phyloP scores from a whole-genome alignment of 2,797 vertebrate genomes.

The Gadopsis bispinosus region DNA sequence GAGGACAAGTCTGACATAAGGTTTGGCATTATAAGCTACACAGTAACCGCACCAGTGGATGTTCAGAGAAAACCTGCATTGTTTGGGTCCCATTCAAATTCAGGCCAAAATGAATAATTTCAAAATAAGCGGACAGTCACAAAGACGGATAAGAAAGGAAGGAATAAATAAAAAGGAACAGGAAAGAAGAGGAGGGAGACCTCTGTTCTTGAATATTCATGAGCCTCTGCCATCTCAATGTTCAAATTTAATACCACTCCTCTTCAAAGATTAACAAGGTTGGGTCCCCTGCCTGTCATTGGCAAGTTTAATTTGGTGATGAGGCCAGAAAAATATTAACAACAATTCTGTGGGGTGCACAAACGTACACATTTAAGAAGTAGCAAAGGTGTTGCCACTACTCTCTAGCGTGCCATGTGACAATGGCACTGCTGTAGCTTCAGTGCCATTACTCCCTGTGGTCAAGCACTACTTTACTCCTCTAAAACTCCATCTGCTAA shows the following conservation, averaged over 20 bases:
- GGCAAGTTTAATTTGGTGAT: constrained; percentile 2
- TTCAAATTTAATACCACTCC: constrained; percentile 72
- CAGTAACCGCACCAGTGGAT: not conserved
- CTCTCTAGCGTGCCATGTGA: not conserved
- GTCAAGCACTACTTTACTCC: constrained; percentile 24
- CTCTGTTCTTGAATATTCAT: constrained; percentile 59
- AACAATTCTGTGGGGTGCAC: not conserved
- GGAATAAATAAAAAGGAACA: not conserved
- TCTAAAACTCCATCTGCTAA: constrained; percentile 23
- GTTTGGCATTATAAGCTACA: constrained; percentile 34
- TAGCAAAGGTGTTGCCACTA: not conserved
- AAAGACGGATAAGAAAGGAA: constrained; percentile 18
- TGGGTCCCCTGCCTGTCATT: not conserved
- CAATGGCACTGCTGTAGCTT: not conserved
- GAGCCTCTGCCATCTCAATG: constrained; percentile 39
- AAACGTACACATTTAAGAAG: not conserved
- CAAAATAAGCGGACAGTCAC: not conserved
- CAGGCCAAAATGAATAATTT: constrained; percentile 19
- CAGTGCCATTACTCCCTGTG: constrained; percentile 1
- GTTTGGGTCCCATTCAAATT: constrained; percentile 22
- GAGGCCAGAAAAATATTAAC: not conserved
- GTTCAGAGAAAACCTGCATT: constrained; percentile 1
- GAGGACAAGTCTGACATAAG: constrained; percentile 18
- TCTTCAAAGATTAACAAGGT: constrained; percentile 51
- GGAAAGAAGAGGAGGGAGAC: not conserved